Conservation (phyloP, 2,888 invertebrate genomes). For the Electrophaes corylata region DNA sequence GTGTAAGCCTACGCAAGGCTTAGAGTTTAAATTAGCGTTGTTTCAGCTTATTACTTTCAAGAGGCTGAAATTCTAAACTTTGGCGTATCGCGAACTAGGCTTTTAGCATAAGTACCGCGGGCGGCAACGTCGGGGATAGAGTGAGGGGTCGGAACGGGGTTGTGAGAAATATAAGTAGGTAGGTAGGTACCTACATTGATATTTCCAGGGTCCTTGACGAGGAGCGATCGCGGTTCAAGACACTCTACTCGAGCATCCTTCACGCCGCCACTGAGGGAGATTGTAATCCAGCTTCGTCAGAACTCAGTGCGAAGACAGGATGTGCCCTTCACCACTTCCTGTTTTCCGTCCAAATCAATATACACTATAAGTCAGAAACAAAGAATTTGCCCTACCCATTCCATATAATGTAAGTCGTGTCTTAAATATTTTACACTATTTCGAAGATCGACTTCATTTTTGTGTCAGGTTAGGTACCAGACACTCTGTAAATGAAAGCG, state of each 20-base stretch:
- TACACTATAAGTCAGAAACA: conserved; percentile 33
- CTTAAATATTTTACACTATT: not conserved
- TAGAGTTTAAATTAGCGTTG: conserved; percentile 40
- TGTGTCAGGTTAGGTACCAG: not conserved
- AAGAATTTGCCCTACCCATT: not conserved
- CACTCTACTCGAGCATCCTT: conserved; percentile 63
- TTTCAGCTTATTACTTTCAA: conserved; percentile 42
- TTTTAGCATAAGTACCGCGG: conserved; percentile 50
- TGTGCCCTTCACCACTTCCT: conserved; percentile 38
- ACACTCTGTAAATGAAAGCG: too few species aligned
- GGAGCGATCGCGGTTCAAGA: conserved; percentile 59
- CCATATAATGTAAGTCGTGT: not conserved
- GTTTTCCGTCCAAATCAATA: conserved; percentile 36
- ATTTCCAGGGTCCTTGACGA: conserved; percentile 59
- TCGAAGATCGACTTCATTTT: not conserved
- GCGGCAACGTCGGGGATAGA: conserved; percentile 32
- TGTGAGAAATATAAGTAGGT: conserved; percentile 46
- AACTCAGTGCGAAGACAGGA: conserved; percentile 51
- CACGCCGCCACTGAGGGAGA: conserved; percentile 56
- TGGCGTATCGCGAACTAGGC: conserved; percentile 48
- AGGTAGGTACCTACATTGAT: conserved; percentile 52
- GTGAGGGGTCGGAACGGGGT: conserved; percentile 42
- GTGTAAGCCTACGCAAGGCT: not conserved
- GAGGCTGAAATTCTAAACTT: conserved; percentile 45
- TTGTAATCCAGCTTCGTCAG: conserved; percentile 60